Percentiles rank a stretch among this genome's conserved stretches.
Evolutionary conservation across 2,797 vertebrate species (phyloP).

Genomic region (Thunnus albacares): DNA sequence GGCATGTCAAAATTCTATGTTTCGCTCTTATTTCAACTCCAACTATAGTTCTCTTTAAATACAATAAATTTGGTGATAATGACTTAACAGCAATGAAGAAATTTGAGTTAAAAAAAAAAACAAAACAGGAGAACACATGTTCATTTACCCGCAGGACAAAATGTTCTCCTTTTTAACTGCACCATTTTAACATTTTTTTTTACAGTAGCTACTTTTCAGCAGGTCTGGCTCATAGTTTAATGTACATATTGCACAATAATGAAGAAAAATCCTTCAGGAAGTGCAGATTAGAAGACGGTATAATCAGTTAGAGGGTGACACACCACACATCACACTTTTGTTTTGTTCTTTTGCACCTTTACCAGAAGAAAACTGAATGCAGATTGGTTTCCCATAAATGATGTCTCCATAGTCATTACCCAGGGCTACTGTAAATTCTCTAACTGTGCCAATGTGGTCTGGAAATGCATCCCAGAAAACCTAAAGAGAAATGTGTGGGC

Average conservation of each 20-base stretch:
- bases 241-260: slow-evolving; percentile 26
- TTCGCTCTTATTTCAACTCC: slow-evolving; percentile 9
- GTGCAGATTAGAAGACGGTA: background rate
- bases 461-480: slow-evolving; percentile 49
- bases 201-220: background rate
- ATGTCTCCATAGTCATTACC: slow-evolving; percentile 44
- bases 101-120: background rate
- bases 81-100: slow-evolving; percentile 2
- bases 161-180: background rate
- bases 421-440: slow-evolving; percentile 41
- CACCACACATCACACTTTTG: background rate
- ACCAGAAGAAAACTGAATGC: slow-evolving; percentile 36
- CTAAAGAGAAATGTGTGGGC: slow-evolving; percentile 32
- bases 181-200: background rate
- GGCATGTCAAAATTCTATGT: slow-evolving; percentile 10
- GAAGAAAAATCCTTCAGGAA: background rate
- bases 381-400: slow-evolving; percentile 46
- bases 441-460: slow-evolving; percentile 40
- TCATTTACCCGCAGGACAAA: background rate
- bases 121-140: background rate
- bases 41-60: slow-evolving; percentile 20
- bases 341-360: slow-evolving; percentile 26
- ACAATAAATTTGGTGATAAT: slow-evolving; percentile 28
- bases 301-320: slow-evolving; percentile 25
- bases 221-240: background rate